These are phyloP conservation scores for Gadopsis bispinosus DNA, from an alignment of 2,797 vertebrate species.

Conservation along the genomic window DNA sequence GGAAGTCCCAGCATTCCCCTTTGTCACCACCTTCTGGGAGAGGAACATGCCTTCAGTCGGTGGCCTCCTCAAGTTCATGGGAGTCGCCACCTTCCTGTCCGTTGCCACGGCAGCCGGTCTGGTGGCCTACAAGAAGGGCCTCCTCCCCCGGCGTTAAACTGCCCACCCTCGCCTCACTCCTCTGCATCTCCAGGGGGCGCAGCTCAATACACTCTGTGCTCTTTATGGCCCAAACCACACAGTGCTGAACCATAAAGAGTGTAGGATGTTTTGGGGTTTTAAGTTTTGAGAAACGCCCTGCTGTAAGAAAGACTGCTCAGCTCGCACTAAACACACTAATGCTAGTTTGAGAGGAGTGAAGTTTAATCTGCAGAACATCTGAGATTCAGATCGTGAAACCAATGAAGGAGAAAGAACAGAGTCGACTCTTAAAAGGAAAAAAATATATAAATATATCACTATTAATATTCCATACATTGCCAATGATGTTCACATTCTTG, in stretches of 20 bases:
- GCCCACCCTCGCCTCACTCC: constrained; percentile 16
- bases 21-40: constrained; percentile 92
- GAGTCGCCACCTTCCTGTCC: constrained; percentile 86
- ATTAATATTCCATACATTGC: constrained; percentile 50
- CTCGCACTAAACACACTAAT: constrained; percentile 32
- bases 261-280: constrained; percentile 8
- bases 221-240: constrained; percentile 23
- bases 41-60: constrained; percentile 92
- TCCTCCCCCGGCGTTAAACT: constrained; percentile 77
- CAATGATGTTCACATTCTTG: constrained; percentile 57
- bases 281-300: constrained; percentile 7
- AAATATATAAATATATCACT: constrained; percentile 2
- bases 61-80: constrained; percentile 88
- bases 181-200: constrained; percentile 21
- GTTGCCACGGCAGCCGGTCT: constrained; percentile 81
- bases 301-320: constrained; percentile 45
- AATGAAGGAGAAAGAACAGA: constrained; percentile 48
- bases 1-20: constrained; percentile 90
- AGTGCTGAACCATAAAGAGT: constrained; percentile 27
- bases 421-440: constrained; percentile 13
- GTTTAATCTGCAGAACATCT: constrained; percentile 30
- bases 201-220: constrained; percentile 41
- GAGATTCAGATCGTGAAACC: constrained; percentile 44
- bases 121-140: constrained; percentile 88
- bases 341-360: constrained; percentile 11